Evolutionary conservation across 2,888 invertebrate species (phyloP), one percentile per base, ranked within the genome.

Genomic region (Campopleginae sp.): DNA sequence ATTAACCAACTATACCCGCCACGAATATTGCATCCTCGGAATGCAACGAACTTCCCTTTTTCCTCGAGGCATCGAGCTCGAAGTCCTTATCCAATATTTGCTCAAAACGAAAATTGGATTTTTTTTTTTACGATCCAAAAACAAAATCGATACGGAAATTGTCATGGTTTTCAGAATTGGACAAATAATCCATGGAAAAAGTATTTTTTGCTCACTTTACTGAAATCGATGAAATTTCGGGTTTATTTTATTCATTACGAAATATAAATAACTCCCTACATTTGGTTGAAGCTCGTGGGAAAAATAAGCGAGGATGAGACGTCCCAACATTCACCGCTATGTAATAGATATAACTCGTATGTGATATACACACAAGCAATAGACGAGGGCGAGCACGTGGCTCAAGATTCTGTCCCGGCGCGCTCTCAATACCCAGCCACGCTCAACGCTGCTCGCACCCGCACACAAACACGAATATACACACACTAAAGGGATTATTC

Each of bases 391-490:
- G 66, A 85, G 82, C 85, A 85, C 85, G 85, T 85, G 86, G 82
- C 81, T 19, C 19, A 33, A 65, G 33, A 54, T 44, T 75, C 58
- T 38, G 46, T 48, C 48, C 65, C 42, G 74, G 76, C 76, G 84
- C 66, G 84, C 66, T 80, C 82, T 82, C 80, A 68, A 80, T 82
- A 77, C 85, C 76, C 85, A 83, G 82, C 70, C 86, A 80, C 85
- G 82, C 79, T 79, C 38, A 82, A 79, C 79, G 82, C 80, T 17
- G 7, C 71, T 75, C 19, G 54, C 82, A 72, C 79, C 51, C 79
- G 54, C 72, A 74, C 77, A 68, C 48, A 23, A 14, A 68, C 66
- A 72, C 65, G 19, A 7, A 31, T 12, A 66, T 19, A 70, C 38
- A 70, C 23, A 71, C 54, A 65, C 71, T 4, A 8, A 51, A 19